phyloP scores from a whole-genome alignment of 2,113 vertebrate genomes.

The Stictonetta naevosa region DNA sequence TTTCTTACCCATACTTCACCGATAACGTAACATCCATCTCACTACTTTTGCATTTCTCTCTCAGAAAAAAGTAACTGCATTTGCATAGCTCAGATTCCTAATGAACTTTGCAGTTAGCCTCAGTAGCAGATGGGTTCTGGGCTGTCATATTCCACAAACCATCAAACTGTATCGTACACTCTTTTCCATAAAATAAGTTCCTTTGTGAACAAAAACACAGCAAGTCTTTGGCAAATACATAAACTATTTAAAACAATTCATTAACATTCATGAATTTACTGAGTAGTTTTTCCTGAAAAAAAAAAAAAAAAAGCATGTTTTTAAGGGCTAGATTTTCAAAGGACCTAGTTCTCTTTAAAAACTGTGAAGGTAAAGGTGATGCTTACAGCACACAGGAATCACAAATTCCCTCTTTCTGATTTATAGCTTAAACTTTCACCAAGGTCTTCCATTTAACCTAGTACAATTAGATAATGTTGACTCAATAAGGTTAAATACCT shows the following conservation, averaged over 20 bases:
- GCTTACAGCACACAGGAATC: background rate
- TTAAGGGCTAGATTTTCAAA: background rate
- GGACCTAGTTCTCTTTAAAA: background rate
- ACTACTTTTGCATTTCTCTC: background rate
- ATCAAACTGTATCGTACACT: background rate
- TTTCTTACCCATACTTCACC: background rate
- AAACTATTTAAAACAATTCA: background rate
- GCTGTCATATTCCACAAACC: background rate
- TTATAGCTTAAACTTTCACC: background rate
- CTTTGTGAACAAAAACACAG: background rate
- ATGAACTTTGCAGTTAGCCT: background rate
- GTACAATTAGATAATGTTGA: background rate
- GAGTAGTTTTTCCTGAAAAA: background rate
- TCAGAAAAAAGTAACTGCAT: background rate
- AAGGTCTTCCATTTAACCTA: background rate
- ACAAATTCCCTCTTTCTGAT: background rate
- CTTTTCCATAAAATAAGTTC: slow-evolving; percentile 16
- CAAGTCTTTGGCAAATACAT: background rate
- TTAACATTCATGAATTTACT: background rate
- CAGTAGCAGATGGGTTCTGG: slow-evolving; percentile 37
- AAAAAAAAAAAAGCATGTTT: background rate
- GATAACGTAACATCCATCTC: background rate
- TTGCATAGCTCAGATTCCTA: background rate
- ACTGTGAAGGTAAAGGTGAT: background rate
- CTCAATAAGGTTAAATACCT: background rate